These are phyloP conservation scores for Neopipo cinnamomea DNA, from an alignment of 2,113 vertebrate species.

Conservation along the genomic window DNA sequence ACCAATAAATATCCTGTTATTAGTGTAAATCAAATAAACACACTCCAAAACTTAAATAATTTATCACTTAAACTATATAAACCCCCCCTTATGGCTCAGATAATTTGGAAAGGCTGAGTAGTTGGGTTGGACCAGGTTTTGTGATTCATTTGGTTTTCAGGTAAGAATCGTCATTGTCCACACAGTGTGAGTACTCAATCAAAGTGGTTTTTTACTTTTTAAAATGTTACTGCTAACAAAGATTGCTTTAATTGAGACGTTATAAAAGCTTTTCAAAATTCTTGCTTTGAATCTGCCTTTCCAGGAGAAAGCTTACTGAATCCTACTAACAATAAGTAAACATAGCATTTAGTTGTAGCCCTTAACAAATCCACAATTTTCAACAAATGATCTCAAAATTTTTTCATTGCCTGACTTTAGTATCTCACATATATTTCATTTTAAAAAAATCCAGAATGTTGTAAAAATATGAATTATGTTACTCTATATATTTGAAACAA, in stretches of 20 bases:
- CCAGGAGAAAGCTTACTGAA: not conserved
- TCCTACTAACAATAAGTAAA: not conserved
- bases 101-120: not conserved
- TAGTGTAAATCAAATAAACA: not conserved
- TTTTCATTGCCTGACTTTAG: not conserved
- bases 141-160: not conserved
- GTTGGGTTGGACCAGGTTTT: not conserved
- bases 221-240: not conserved
- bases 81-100: not conserved
- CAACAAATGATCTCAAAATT: not conserved
- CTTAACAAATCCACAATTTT: not conserved
- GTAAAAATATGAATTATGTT: not conserved
- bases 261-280: not conserved
- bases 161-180: not conserved
- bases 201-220: not conserved
- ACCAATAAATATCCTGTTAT: not conserved
- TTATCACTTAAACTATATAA: not conserved
- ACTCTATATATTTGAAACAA: not conserved
- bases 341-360: not conserved
- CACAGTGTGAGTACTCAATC: not conserved
- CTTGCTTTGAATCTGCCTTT: not conserved
- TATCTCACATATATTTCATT: not conserved
- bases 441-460: not conserved
- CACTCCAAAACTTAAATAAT: not conserved
- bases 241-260: not conserved